These are phyloP conservation scores for Lepus europaeus DNA, from an alignment of 2,113 vertebrate genomes.

Conservation along the genomic window DNA sequence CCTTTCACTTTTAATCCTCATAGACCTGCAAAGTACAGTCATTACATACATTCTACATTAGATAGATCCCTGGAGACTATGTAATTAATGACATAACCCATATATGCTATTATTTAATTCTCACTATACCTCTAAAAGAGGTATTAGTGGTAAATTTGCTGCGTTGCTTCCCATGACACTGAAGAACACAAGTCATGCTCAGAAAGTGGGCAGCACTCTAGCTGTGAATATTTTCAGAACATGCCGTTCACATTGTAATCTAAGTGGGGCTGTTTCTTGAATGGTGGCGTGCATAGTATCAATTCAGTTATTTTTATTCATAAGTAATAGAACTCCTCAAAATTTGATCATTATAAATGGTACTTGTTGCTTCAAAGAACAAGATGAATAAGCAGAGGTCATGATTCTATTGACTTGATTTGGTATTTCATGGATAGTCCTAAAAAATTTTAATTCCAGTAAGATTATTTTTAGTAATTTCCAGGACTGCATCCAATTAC, in stretches of 20 bases:
- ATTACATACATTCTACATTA: slow-evolving; percentile 25
- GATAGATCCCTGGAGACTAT: not conserved
- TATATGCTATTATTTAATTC: not conserved
- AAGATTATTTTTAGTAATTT: not conserved
- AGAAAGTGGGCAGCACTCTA: not conserved
- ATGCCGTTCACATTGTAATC: not conserved
- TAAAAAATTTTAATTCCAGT: not conserved
- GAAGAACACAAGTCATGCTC: not conserved
- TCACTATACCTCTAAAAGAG: not conserved
- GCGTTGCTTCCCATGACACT: not conserved
- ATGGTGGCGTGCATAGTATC: not conserved
- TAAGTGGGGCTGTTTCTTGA: not conserved
- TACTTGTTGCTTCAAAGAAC: not conserved
- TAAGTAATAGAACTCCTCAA: not conserved
- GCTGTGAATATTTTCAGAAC: not conserved
- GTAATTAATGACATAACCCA: not conserved
- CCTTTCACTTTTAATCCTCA: slow-evolving; percentile 29
- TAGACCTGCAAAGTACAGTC: not conserved
- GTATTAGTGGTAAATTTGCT: not conserved
- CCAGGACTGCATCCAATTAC: not conserved
- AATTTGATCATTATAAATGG: not conserved
- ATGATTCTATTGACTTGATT: not conserved
- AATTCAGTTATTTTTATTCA: not conserved
- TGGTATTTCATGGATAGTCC: not conserved
- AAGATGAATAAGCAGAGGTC: not conserved